Evolutionary conservation across 2,113 vertebrate genomes (phyloP), one percentile per base, ranked within the genome.

Genomic region (Pomatostomus ruficeps): DNA sequence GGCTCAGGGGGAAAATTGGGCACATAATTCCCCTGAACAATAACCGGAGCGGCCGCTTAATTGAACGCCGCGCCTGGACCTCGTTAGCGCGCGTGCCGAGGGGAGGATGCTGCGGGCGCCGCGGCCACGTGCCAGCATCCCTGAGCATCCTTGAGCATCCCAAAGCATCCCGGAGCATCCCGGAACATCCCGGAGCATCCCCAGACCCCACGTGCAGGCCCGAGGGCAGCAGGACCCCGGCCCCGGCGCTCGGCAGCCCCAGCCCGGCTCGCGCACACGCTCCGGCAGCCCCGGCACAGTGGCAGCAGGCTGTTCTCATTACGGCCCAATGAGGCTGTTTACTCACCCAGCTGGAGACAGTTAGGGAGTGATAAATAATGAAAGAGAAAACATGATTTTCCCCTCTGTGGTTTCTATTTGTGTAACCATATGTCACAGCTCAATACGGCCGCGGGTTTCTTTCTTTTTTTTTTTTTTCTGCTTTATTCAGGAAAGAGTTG

Each of bases 301-400:
- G 97, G 98, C 98, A 97, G 97, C 97, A 98, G 98, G 97, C 98
- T 98, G 98, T 97, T 98, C 98, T 98, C 97, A 98, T 99, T 99
- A 99, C 98, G 97, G 98, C 96, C 97, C 98, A 98, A 98, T 98
- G 98, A 98, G 99, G 98, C 98, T 99, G 98, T 99, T 99, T 99
- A 99, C 98, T 98, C 98, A 98, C 98, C 98, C 99, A 99, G 98
- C 98, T 99, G 98, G 98, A 98, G 97, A 95, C 94, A 97, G 98
- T 98, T 98, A 98, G 97, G 98, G 97, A 97, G 98, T 98, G 98
- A 98, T 98, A 98, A 98, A 98, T 98, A 98, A 98, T 98, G 97
- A 98, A 98, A 98, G 97, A 98, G 97, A 98, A 98, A 98, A 98
- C 98, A 98, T 98, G 98, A 98, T 98, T 98, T 98, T 98, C 98